Percentiles rank a stretch among this genome's conserved stretches.
phyloP scores from a whole-genome alignment of 2,888 invertebrate species.

The Dryocosmus kuriphilus region DNA sequence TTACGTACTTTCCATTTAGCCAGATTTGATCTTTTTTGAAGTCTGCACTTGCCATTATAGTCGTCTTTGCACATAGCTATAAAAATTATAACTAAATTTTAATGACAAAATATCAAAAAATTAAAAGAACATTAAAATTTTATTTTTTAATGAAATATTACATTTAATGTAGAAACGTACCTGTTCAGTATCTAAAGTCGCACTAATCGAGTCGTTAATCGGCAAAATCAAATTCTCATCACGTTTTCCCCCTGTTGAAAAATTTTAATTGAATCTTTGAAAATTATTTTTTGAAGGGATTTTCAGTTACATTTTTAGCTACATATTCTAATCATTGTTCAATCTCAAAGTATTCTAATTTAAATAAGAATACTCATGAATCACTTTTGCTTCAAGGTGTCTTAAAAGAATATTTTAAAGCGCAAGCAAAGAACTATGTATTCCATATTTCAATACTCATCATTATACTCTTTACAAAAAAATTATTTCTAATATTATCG shows the following conservation, averaged over 20 bases:
- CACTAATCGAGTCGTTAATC: slow-evolving; percentile 96
- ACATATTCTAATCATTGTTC: slow-evolving; percentile 40
- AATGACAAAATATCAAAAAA: neutral
- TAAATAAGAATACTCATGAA: slow-evolving; percentile 21
- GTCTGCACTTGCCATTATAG: slow-evolving; percentile 85
- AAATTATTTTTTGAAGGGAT: neutral
- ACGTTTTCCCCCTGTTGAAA: slow-evolving; percentile 92
- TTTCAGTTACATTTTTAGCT: slow-evolving; percentile 31
- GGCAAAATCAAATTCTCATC: slow-evolving; percentile 95
- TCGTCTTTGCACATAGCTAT: slow-evolving; percentile 94
- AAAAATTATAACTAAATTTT: slow-evolving; percentile 51
- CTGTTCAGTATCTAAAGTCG: slow-evolving; percentile 90
- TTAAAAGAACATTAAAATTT: slow-evolving; percentile 21
- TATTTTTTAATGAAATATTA: neutral
- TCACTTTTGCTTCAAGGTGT: neutral
- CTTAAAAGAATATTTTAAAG: neutral
- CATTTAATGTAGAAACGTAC: slow-evolving; percentile 76
- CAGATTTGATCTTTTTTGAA: slow-evolving; percentile 90
- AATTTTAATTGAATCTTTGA: neutral
- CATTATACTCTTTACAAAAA: no score
- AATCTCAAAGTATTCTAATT: slow-evolving; percentile 32
- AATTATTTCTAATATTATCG: no score
- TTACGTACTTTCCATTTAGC: slow-evolving; percentile 87
- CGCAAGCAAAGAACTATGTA: no score
- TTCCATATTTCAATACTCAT: no score